Conservation (phyloP, 2,797 vertebrate genomes). For the Allobates femoralis region DNA sequence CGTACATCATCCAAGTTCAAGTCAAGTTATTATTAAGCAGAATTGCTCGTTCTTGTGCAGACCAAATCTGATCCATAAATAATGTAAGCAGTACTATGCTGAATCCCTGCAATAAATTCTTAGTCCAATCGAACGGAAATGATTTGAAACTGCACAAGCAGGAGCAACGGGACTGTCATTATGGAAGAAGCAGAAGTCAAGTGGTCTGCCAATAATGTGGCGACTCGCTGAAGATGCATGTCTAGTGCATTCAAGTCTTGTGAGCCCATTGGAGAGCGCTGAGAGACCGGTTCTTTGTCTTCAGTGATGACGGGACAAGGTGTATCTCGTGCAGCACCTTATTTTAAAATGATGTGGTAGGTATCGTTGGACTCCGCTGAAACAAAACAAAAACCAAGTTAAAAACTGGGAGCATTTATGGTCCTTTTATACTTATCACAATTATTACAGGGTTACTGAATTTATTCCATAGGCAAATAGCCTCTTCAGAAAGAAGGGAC, state of each 20-base stretch:
- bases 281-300: slow-evolving; percentile 26
- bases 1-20: neutral
- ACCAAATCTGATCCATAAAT: neutral
- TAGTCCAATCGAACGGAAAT: neutral
- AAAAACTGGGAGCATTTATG: neutral
- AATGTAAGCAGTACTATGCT: neutral
- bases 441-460: too few relatives aligned
- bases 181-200: neutral
- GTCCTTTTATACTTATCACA: neutral
- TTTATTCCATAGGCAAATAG: too few relatives aligned
- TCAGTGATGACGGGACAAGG: slow-evolving; percentile 8
- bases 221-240: slow-evolving; percentile 5
- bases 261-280: slow-evolving; percentile 17
- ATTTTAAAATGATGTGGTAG: slow-evolving; percentile 97
- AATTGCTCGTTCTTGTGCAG: slow-evolving; percentile 25
- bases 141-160: slow-evolving; percentile 42
- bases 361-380: slow-evolving; percentile 91
- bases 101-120: neutral
- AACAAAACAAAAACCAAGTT: slow-evolving; percentile 49
- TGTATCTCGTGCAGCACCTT: slow-evolving; percentile 66
- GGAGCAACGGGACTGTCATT: neutral
- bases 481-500: too few relatives aligned
- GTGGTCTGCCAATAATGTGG: neutral
- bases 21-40: neutral
- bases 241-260: slow-evolving; percentile 47